Base-by-base conservation (phyloP, 2,797 vertebrate genomes). In the Rhincodon typus region DNA sequence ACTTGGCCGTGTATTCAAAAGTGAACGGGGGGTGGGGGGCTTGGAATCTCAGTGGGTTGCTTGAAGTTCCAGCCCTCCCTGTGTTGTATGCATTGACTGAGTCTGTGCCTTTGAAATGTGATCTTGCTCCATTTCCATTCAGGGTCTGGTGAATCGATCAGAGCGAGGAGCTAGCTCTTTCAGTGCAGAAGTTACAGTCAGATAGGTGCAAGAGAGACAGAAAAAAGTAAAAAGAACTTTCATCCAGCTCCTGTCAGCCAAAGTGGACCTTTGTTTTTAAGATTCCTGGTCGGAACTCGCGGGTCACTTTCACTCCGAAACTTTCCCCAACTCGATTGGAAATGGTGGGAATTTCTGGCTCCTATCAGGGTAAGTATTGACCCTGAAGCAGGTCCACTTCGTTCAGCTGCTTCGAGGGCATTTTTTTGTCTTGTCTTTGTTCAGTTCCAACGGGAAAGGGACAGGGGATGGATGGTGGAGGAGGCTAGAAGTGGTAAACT, bases 311-410 rank as follows among this genome's bases (percentile, higher is more conserved):
- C 72, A 3, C 10, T 10, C n/a, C 62, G 21, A 38, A 93, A 93
- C 15, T 38, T 93, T 93, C 5, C 66, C n/a, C 34, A n/a, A 62
- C 34, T 62, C 13, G 19, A 46, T 25, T 84, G 82, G 82, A 84
- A 8, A 93, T 93, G 90, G 90, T 93, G 90, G 90, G 90, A n/a
- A 93, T 93, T 93, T 93, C 90, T 93, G 90, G 62, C 17, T 42
- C 62, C 23, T 69, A 23, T 25, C 90, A 69, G 19, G 38, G 90
- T 93, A 66, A 93, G 90, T 69, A 38, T 17, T 12, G 2, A 21
- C 38, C 19, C 4, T 46, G 0, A 3, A 15, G 12, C 34, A 66
- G 15, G 6, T 91, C 25, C 62, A 23, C 38, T 42, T 25, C 42
- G 90, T 93, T 67, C 3, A 66, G n/a, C 86, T 88, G 46, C 6